phyloP scores from a whole-genome alignment of 2,888 invertebrate species.

The Tineola bisselliella region DNA sequence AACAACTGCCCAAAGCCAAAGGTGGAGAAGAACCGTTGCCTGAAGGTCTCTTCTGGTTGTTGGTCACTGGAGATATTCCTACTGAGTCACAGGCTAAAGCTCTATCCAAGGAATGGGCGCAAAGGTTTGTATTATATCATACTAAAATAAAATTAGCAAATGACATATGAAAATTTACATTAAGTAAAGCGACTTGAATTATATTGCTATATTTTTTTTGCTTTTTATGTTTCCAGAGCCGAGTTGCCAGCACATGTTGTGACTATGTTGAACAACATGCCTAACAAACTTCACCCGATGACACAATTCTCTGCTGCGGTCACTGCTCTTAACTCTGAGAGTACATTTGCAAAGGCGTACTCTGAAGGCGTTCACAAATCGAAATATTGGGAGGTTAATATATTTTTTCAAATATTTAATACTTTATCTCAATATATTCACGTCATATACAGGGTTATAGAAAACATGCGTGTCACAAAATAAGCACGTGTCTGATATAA shows the following conservation, averaged over 20 bases:
- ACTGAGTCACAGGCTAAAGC: slow-evolving; percentile 75
- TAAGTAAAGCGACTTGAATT: not conserved
- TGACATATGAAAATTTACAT: no score
- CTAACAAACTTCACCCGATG: slow-evolving; percentile 92
- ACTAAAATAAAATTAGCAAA: no score
- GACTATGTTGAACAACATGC: slow-evolving; percentile 91
- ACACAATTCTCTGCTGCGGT: slow-evolving; percentile 92
- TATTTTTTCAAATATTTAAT: no score
- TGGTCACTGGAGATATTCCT: slow-evolving; percentile 80
- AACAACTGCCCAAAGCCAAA: slow-evolving; percentile 74
- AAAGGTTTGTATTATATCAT: slow-evolving; percentile 51
- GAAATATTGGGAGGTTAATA: slow-evolving; percentile 85
- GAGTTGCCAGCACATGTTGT: slow-evolving; percentile 93
- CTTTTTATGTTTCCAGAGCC: slow-evolving; percentile 65
- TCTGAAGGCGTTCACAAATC: slow-evolving; percentile 86
- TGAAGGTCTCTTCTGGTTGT: slow-evolving; percentile 83
- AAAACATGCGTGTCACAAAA: not conserved
- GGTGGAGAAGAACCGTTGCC: slow-evolving; percentile 79
- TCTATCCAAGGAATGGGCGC: slow-evolving; percentile 84
- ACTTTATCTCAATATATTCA: slow-evolving; percentile 26
- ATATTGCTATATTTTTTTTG: not conserved
- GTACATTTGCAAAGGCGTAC: slow-evolving; percentile 91
- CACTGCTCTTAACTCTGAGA: slow-evolving; percentile 91
- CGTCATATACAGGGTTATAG: not conserved
- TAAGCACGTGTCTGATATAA: not conserved